Evolutionary conservation across 2,113 vertebrate genomes (phyloP), one percentile per base, ranked within the genome.

Genomic region (Callospermophilus lateralis): DNA sequence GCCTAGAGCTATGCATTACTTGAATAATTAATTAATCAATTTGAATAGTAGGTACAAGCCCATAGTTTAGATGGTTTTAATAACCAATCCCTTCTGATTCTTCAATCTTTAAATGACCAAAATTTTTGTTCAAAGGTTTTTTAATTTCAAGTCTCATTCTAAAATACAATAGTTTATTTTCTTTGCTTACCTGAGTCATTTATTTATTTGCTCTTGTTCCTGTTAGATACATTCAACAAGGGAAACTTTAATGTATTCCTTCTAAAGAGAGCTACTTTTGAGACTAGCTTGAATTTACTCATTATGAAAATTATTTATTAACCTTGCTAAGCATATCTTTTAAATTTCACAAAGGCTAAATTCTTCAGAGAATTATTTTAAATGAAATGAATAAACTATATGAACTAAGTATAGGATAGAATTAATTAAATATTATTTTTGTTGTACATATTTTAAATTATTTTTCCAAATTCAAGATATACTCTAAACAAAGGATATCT

Each of bases 311-410:
- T 30, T 84, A 37, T 84, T 86, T 78, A 87, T 93, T 93, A 89
- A 76, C 51, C 79, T 90, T 93, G 39, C 13, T 61, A 93, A 76
- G 24, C 6, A 7, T 92, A 90, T 72, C 39, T 70, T 78, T 95
- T 92, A 84, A 94, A 97, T 84, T 90, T 96, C 58, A 68, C 22
- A 91, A 93, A 61, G 42, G 15, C 28, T n/a, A 68, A 48, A 34
- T 63, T 92, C 34, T 45, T 96, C n/a, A 53, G 28, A 39, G 78
- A 96, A 89, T 93, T 91, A 81, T 86, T 97, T 84, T 84, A 95
- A 95, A 87, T 28, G 30, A 94, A 96, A 12, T 63, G 58, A 94
- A 79, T 12, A 88, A 32, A 51, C 48, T 93, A 95, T 80, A 93
- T 87, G 61, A 68, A 95, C 32, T 81, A 94, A 97, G 80, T 80